Evolutionary conservation across 2,797 vertebrate genomes (phyloP), one percentile per base, ranked within the genome.

Genomic region (Peromyscus eremicus): DNA sequence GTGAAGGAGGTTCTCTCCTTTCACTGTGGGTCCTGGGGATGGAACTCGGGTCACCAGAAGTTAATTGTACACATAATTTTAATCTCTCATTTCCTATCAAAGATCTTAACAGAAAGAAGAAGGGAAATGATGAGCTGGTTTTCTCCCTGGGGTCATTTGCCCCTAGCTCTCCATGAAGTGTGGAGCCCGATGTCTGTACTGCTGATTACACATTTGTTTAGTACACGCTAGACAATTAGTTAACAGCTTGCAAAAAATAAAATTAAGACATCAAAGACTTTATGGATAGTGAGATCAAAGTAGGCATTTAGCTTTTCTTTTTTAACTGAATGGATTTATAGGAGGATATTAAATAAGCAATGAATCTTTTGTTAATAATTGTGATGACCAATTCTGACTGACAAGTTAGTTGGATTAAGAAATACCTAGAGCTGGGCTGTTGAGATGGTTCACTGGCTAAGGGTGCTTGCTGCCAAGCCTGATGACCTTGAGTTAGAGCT

Each of bases 241-340:
- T 83, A 62, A 19, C 81, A 19, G 17, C 81, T 83, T 17, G 62
- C 37, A 70, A 91, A 92, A 96, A 70, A 34, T 16, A 62, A 40
- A 66, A 84, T 46, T 43, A 68, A 5, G 34, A 80, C 37, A 75
- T 55, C 25, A 70, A 77, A 90, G 23, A 57, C 66, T 68, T 83
- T 64, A 34, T 82, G 40, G 43, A 17, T 19, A 76, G 40, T 92
- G 43, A 88, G 60, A 76, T 27, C 37, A 88, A 43, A 64, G 80
- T 37, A 62, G 66, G 2, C 5, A 64, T 46, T 43, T 43, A 46
- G 29, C 46, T 76, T 46, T 83, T 40, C 1, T 43, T 32, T 76
- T 29, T 64, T 19, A 62, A 84, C 43, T 52, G 40, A 96, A 46
- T 55, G 10, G 70, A 34, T 73, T 94, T 92, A 94, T 85, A 71